These are phyloP conservation scores for Megamerina dolium DNA, from an alignment of 2,888 invertebrate genomes.

Conservation along the genomic window DNA sequence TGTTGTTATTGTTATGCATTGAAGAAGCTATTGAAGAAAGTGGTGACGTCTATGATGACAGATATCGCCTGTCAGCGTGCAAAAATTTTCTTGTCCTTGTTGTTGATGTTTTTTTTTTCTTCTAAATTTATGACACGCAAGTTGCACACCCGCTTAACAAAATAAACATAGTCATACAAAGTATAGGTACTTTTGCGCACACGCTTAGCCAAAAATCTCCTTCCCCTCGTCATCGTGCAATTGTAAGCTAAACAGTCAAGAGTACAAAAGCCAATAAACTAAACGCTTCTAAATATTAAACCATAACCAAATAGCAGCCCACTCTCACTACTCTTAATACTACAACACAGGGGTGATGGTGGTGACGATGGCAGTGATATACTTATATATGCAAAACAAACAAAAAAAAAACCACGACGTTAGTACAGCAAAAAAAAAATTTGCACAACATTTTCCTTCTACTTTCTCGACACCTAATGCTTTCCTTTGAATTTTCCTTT, in stretches of 20 bases:
- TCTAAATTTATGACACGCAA: slow-evolving; percentile 42
- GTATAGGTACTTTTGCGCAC: too few species aligned
- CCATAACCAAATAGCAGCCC: slow-evolving; percentile 16
- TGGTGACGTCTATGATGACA: slow-evolving; percentile 24
- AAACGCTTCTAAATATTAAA: slow-evolving; percentile 32
- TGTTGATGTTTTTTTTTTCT: too few species aligned
- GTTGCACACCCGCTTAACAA: slow-evolving; percentile 17
- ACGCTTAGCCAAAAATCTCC: not conserved
- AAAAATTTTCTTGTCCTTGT: too few species aligned
- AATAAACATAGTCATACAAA: too few species aligned
- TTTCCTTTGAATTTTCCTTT: not conserved
- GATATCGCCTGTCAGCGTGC: slow-evolving; percentile 29
- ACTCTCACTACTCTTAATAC: slow-evolving; percentile 1
- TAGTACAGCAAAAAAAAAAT: slow-evolving; percentile 6
- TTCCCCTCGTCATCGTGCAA: not conserved
- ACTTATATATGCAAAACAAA: slow-evolving; percentile 3
- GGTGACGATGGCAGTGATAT: too few species aligned
- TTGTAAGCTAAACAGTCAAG: not conserved
- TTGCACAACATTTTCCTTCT: slow-evolving; percentile 7
- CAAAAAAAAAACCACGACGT: slow-evolving; percentile 10
- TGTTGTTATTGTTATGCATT: not conserved
- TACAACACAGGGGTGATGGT: too few species aligned
- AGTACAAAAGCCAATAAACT: slow-evolving; percentile 37
- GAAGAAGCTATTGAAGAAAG: not conserved
- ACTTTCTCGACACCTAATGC: too few species aligned